Conservation (phyloP, 2,797 vertebrate genomes). For the Menidia menidia region DNA sequence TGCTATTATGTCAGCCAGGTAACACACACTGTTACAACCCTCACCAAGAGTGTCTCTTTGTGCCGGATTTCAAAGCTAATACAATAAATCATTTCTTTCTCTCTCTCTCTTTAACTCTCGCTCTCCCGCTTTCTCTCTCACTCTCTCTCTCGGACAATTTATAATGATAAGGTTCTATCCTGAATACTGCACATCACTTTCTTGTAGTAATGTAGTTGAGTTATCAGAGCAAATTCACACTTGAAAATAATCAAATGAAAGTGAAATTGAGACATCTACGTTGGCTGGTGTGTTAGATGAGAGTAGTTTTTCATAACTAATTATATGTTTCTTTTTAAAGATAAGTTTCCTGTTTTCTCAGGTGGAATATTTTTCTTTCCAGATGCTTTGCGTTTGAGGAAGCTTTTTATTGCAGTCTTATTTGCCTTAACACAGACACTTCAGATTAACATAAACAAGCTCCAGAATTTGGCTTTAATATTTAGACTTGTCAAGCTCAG, state of each 20-base stretch:
- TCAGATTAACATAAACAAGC: slow-evolving; percentile 30
- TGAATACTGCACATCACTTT: background rate
- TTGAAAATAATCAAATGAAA: slow-evolving; percentile 36
- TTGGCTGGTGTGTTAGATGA: slow-evolving; percentile 8
- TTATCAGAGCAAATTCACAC: slow-evolving; percentile 25
- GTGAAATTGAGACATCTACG: slow-evolving; percentile 21
- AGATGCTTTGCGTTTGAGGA: slow-evolving; percentile 17
- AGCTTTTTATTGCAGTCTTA: slow-evolving; percentile 12
- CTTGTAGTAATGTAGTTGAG: slow-evolving; percentile 5
- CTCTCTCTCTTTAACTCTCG: too few relatives aligned
- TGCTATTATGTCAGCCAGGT: slow-evolving; percentile 95
- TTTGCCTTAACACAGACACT: background rate
- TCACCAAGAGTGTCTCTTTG: background rate
- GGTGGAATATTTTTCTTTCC: background rate
- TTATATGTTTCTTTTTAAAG: slow-evolving; percentile 7
- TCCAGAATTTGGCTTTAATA: background rate
- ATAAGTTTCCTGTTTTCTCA: background rate
- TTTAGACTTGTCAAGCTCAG: too few relatives aligned
- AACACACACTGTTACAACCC: background rate
- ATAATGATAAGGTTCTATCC: background rate
- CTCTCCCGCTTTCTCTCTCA: too few relatives aligned
- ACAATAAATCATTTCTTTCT: background rate
- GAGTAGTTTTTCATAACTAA: slow-evolving; percentile 1
- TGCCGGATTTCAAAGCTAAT: background rate
- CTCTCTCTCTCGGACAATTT: background rate